Evolutionary conservation across 2,797 vertebrate species (phyloP), one percentile per base, ranked within the genome.

Genomic region (Zalophus californianus): DNA sequence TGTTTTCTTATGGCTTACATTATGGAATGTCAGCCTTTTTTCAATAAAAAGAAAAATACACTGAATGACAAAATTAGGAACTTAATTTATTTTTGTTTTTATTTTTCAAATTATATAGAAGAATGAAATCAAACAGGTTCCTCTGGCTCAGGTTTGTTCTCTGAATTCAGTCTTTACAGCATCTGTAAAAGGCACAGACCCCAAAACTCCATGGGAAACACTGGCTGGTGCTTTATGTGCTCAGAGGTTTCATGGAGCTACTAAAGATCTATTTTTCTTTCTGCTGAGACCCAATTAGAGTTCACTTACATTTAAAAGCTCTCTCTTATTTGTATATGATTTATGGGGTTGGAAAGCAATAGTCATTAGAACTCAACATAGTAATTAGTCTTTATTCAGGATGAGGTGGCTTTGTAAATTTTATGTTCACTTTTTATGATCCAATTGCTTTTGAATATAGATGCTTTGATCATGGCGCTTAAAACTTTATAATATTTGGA

Each of bases 351-450:
- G 94, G 52, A 95, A 96, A 12, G 54, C 58, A 96, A 18, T 60
- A 82, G 54, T 96, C 83, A 91, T 94, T 97, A 96, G 60, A 75
- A 90, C 23, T 82, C 62, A 52, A 78, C 21, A 64, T 50, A 70
- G 25, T 92, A 96, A 97, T 96, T 94, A 94, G 70, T 85, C 72
- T 87, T 96, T 95, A 93, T 56, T 93, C 6, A 48, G 18, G 64
- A 93, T 88, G n/a, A 93, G 10, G 32, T 9, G 3, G 52, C 44
- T 97, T 96, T 92, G 62, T 92, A 80, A 70, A 95, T 79, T 96
- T 96, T 86, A 90, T 90, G 41, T 75, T 86, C 27, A 20, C 10
- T 83, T 96, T 90, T 97, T 93, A 94, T 83, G 70, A 92, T 80
- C 13, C 83, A 95, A 52, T 90, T 96, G 58, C 38, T 94, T 94